phyloP scores from a whole-genome alignment of 2,797 vertebrate species.

The Hemitrygon akajei region DNA sequence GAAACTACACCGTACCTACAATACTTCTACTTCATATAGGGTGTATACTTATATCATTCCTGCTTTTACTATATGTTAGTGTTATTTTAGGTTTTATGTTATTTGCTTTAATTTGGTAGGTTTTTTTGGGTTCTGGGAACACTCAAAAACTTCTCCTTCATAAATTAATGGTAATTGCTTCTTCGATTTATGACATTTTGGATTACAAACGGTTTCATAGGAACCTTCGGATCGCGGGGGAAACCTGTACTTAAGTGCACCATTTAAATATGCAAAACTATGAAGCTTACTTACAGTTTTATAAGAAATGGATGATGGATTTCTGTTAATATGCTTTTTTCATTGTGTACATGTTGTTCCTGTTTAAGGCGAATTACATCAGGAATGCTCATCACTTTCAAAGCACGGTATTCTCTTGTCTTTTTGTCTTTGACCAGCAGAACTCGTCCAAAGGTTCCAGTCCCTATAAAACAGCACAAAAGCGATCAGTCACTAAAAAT shows the following conservation, averaged over 20 bases:
- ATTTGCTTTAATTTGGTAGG: too few relatives aligned
- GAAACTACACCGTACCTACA: too few relatives aligned
- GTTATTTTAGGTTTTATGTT: too few relatives aligned
- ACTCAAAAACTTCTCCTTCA: too few relatives aligned
- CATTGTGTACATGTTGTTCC: conserved; percentile 89
- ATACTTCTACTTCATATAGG: too few relatives aligned
- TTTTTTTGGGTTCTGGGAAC: too few relatives aligned
- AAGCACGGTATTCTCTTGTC: conserved; percentile 67
- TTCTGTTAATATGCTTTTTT: conserved; percentile 82
- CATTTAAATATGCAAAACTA: conserved; percentile 1
- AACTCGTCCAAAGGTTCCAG: conserved; percentile 85
- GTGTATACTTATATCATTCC: too few relatives aligned
- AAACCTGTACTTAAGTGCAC: background rate
- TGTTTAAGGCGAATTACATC: conserved; percentile 90
- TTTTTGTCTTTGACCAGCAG: conserved; percentile 80
- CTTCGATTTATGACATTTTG: too few relatives aligned
- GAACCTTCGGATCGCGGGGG: too few relatives aligned
- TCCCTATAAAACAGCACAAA: conserved; percentile 59
- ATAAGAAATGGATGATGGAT: conserved; percentile 85
- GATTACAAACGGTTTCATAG: too few relatives aligned
- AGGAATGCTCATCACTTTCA: conserved; percentile 90
- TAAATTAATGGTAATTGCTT: too few relatives aligned
- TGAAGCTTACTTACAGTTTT: conserved; percentile 70
- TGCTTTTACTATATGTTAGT: too few relatives aligned
- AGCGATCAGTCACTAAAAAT: background rate